Evolutionary conservation across 2,113 vertebrate species (phyloP).

Genomic region (Leptobrachium ailaonicum): DNA sequence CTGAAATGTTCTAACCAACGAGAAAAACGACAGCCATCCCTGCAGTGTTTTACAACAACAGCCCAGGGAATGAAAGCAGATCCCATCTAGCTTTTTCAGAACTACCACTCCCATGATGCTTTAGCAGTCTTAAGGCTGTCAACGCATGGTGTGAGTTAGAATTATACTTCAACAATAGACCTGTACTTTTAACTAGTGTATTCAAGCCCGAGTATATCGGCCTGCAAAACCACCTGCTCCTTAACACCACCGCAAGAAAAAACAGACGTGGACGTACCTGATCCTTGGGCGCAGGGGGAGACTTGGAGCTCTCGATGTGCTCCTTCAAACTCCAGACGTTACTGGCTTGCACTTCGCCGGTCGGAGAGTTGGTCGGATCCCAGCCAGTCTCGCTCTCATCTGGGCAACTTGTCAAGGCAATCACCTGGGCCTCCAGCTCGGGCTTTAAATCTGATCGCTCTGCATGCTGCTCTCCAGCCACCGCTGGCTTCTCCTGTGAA

Average conservation of each 20-base stretch:
- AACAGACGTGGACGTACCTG: neutral
- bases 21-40: too few species aligned
- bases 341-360: neutral
- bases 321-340: neutral
- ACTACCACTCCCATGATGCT: too few species aligned
- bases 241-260: neutral
- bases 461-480: neutral
- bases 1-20: too few species aligned
- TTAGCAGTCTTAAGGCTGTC: too few species aligned
- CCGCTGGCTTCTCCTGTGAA: neutral
- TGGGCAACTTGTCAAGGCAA: conserved; percentile 6
- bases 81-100: too few species aligned
- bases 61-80: too few species aligned
- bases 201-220: too few species aligned
- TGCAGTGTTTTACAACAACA: too few species aligned
- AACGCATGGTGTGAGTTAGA: too few species aligned
- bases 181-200: too few species aligned
- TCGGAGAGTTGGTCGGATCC: neutral
- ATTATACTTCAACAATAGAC: too few species aligned
- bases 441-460: neutral
- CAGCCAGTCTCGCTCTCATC: neutral
- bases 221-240: too few species aligned
- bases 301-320: neutral
- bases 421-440: conserved; percentile 10
- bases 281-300: neutral